Base-by-base conservation (phyloP, 2,888 invertebrate genomes). In the Pachymerium ferrugineum region DNA sequence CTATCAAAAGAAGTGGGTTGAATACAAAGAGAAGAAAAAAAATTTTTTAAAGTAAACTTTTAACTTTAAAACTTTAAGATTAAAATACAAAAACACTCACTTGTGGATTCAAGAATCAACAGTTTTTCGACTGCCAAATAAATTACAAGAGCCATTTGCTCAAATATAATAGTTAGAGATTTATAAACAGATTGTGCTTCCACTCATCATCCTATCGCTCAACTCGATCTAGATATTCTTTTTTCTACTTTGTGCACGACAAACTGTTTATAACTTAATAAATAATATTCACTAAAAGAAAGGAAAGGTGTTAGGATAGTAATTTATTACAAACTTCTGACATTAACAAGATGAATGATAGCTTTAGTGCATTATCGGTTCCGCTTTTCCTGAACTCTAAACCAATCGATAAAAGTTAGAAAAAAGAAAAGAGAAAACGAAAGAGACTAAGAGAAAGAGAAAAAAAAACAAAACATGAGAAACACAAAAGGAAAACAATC, bases 311-410 rank as follows among this genome's bases (percentile, higher is more conserved):
- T n/a, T n/a, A n/a, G n/a, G n/a, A n/a, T n/a, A 12, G 62, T 62
- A 62, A 62, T 62, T 62, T 62, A 62, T 62, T 62, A 62, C 62
- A 62, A 62, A 62, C 62, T 62, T 22, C 62, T 62, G 62, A 62
- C 62, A 25, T 62, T 62, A 62, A 62, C 62, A 62, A 62, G 62
- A 62, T 62, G 62, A 62, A 62, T 62, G 28, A 62, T 62, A 62
- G 62, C 28, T 62, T 62, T 62, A 22, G 62, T 62, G n/a, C 62
- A 62, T 62, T 62, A 62, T 62, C 62, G 62, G 62, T 25, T 62
- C 62, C 62, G 62, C 62, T 62, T 62, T 62, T 25, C 62, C 62
- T 62, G 62, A 62, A 62, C 62, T 62, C 62, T 62, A 62, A 62
- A 62, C 62, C 62, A 62, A 62, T 62, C 62, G 28, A 62, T 62